Evolutionary conservation across 2,797 vertebrate species (phyloP).

Genomic region (Lophius americanus): DNA sequence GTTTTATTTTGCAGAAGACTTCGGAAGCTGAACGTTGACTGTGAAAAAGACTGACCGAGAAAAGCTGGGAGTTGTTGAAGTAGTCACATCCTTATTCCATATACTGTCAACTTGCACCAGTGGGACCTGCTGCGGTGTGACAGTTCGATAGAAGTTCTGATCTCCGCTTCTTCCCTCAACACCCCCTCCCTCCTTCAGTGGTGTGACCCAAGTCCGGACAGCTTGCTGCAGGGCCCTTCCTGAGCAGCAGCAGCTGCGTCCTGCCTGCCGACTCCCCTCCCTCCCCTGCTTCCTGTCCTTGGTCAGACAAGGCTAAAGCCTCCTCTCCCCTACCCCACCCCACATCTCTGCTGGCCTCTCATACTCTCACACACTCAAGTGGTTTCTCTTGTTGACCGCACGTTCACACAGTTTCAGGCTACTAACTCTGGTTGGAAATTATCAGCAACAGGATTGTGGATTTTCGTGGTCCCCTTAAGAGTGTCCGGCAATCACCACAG

Average conservation of each 20-base stretch:
- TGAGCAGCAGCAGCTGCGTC: constrained; percentile 87
- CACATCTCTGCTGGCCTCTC: constrained; percentile 46
- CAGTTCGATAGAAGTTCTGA: constrained; percentile 46
- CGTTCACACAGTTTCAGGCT: constrained; percentile 14
- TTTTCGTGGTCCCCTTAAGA: constrained; percentile 15
- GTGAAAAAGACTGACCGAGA: constrained; percentile 16
- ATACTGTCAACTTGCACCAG: constrained; percentile 29
- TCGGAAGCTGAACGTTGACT: constrained; percentile 14
- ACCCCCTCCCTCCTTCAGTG: constrained; percentile 58
- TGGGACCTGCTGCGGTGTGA: constrained; percentile 43
- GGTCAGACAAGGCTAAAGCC: constrained; percentile 79
- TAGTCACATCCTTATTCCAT: constrained; percentile 21
- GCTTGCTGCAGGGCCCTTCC: constrained; percentile 80
- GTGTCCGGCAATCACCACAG: constrained; percentile 7
- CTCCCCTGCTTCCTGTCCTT: constrained; percentile 86
- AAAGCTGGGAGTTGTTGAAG: constrained; percentile 26
- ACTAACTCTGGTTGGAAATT: constrained; percentile 12
- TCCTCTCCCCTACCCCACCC: constrained; percentile 65
- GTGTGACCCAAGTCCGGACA: constrained; percentile 74
- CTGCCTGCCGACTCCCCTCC: constrained; percentile 78
- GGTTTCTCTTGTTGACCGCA: constrained; percentile 28
- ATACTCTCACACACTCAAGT: constrained; percentile 21
- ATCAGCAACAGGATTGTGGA: constrained; percentile 5
- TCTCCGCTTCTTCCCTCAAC: constrained; percentile 42
- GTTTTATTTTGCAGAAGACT: constrained; percentile 44